Evolutionary conservation across 2,113 vertebrate genomes (phyloP).

Genomic region (Ascaphus truei): DNA sequence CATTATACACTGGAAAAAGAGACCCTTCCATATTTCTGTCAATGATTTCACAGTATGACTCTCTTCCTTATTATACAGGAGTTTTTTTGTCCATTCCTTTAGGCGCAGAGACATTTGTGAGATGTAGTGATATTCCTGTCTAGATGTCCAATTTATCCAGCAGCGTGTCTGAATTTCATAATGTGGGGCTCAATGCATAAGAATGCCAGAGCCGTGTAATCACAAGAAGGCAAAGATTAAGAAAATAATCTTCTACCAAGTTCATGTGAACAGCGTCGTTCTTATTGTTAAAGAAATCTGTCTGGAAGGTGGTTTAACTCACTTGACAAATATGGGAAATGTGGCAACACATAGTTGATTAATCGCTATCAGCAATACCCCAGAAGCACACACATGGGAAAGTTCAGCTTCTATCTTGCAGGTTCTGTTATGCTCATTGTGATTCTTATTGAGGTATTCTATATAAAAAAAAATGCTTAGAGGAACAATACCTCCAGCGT

Average conservation of each 20-base stretch:
- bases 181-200: slow-evolving; percentile 40
- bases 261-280: slow-evolving; percentile 48
- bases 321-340: slow-evolving; percentile 38
- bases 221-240: slow-evolving; percentile 34
- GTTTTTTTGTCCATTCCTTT: slow-evolving; percentile 36
- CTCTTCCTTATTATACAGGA: slow-evolving; percentile 15
- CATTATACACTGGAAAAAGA: slow-evolving; percentile 4
- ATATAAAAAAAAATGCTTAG: too few species aligned
- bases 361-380: neutral
- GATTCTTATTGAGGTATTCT: too few species aligned
- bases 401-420: too few species aligned
- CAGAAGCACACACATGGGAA: too few species aligned
- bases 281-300: slow-evolving; percentile 42
- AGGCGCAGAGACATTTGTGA: slow-evolving; percentile 27
- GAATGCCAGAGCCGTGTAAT: slow-evolving; percentile 44
- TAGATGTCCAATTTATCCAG: slow-evolving; percentile 40
- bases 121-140: slow-evolving; percentile 41
- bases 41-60: neutral
- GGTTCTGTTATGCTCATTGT: too few species aligned
- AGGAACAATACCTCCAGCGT: too few species aligned
- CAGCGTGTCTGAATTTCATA: slow-evolving; percentile 50
- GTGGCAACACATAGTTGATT: neutral
- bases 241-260: slow-evolving; percentile 51
- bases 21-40: neutral
- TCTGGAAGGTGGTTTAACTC: slow-evolving; percentile 45